Base-by-base conservation (phyloP, 35 echinoderm and acorn worm genomes). In the Amphiura filiformis region DNA sequence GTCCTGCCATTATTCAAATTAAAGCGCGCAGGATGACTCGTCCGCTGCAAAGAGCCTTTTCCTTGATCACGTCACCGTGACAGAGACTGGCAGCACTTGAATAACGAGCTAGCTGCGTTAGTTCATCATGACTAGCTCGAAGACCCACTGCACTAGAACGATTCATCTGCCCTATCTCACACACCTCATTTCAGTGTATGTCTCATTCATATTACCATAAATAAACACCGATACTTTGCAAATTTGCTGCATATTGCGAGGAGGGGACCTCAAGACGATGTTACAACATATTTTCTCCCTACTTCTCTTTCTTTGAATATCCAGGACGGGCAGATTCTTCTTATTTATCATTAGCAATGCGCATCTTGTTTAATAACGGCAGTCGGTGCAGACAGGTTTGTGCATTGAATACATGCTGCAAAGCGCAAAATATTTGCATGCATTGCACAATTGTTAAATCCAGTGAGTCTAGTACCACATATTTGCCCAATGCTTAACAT, bases 161-260 rank as follows among this genome's bases (percentile, higher is more conserved):
- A n/a, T n/a, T n/a, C n/a, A 17, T 17, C 41, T 17, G 17, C 41
- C 41, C 41, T 47, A 17, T 4, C 41, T 47, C 4, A 47, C 41
- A 47, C 41, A 47, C 17, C 41, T 47, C 41, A 47, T 47, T 47
- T 17, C 4, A 47, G 41, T 47, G 41, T 70, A 70, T 70, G 61
- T 70, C 61, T 70, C 26, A 70, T 70, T 70, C 44, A 70, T 70
- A 52, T 70, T 70, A 70, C 61, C 61, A 70, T 70, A 70, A 26
- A 18, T 1, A 70, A 70, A 70, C 61, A 70, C 26, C 2, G 61
- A 70, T 70, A 5, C 28, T 70, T 52, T 3, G 26, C 15, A 11
- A 70, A 15, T 26, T 70, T 1, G 2, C 26, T 70, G 61, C 61
- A 70, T 70, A 70, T 15, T 15, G 61, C 11, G 15, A 70, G 61